Base-by-base conservation (phyloP, 2,797 vertebrate species). In the Orientallactaga sibirica region DNA sequence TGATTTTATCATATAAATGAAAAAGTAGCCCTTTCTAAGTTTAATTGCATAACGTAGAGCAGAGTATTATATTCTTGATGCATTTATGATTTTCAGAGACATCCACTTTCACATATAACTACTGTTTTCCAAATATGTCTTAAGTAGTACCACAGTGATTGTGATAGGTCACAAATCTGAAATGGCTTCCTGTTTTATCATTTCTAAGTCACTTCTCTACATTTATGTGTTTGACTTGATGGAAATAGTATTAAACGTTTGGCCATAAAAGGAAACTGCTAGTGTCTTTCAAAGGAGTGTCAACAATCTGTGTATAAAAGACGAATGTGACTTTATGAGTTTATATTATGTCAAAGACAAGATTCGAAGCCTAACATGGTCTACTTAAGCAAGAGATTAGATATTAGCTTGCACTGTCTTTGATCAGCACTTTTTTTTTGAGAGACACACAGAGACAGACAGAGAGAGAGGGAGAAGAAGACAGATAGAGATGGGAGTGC, bases 221-320 rank as follows among this genome's bases (percentile, higher is more conserved):
- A 52, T 58, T 7, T 82, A 77, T 95, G 68, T 79, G 52, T 93
- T 87, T 92, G 86, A 92, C 48, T 86, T 43, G 22, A 19, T 61
- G n/a, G 86, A 90, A 95, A 77, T 86, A 75, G 67, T 11, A 96
- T 96, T 6, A 84, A 41, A 78, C 86, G 16, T 92, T 88, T 90
- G 93, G 37, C 10, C 61, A 61, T 94, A 94, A 96, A 94, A 90
- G 16, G 43, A 91, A 93, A 86, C 76, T n/a, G n/a, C 43, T 66
- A 33, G 27, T 96, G 93, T 88, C 58, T 92, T 93, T 89, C 86
- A 88, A 64, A 85, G 6, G 14, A 75, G 11, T 64, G 58, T 86
- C 91, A 96, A 96, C n/a, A 96, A 92, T 95, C 61, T 96, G 95
- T 88, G 71, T 11, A 84, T 55, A 93, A 96, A 97, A 91, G 93